Evolutionary conservation across 2,888 invertebrate species (phyloP).

Genomic region (Drosophila bunnanda): DNA sequence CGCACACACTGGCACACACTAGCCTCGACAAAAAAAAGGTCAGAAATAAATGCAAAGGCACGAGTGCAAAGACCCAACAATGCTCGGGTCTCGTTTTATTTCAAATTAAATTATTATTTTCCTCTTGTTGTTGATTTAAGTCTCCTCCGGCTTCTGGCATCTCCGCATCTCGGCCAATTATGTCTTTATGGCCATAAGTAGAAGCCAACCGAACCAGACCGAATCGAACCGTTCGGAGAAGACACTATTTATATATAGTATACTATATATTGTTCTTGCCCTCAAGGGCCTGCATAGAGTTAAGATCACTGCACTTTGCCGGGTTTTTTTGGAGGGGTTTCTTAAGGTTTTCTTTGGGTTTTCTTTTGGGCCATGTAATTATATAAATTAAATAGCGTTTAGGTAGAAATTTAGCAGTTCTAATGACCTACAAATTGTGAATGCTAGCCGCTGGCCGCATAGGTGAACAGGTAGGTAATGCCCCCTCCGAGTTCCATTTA

Average conservation of each 20-base stretch:
- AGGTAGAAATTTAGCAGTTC: constrained; percentile 60
- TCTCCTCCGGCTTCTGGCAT: constrained; percentile 5
- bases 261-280: background rate
- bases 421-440: constrained; percentile 69
- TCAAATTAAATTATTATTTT: constrained; percentile 69
- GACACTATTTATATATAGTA: background rate
- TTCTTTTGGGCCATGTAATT: constrained; percentile 55
- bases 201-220: constrained; percentile 28
- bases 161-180: constrained; percentile 44
- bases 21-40: constrained; percentile 60
- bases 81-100: constrained; percentile 34
- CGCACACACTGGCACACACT: constrained; percentile 28
- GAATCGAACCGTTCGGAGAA: constrained; percentile 7
- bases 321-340: constrained; percentile 33
- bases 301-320: constrained; percentile 32
- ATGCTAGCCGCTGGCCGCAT: constrained; percentile 6
- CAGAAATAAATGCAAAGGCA: constrained; percentile 66
- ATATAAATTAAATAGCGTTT: constrained; percentile 70
- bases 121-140: constrained; percentile 28
- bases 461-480: constrained; percentile 27
- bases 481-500: constrained; percentile 37
- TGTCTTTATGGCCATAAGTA: constrained; percentile 45
- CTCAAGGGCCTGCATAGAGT: constrained; percentile 27
- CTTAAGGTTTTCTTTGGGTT: constrained; percentile 17
- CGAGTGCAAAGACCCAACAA: constrained; percentile 37